Conservation (phyloP, 1,140 invertebrate species). For the Danaus plexippus region DNA sequence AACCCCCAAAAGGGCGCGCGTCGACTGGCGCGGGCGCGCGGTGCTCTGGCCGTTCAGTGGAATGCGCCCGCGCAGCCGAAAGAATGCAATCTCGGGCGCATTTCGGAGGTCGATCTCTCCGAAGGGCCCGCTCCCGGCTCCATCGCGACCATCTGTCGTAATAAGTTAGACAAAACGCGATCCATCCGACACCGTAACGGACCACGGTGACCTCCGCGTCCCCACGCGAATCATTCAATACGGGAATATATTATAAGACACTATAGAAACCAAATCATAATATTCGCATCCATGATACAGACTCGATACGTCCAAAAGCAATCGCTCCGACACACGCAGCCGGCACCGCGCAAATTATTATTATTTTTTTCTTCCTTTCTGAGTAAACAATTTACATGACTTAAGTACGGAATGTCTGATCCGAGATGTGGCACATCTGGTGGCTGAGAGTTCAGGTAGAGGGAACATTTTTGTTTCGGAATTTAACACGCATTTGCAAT, state of each 20-base stretch:
- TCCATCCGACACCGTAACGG: constrained; percentile 53
- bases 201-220: constrained; percentile 47
- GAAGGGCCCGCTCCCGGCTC: constrained; percentile 60
- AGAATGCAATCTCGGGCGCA: constrained; percentile 71
- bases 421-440: constrained; percentile 39
- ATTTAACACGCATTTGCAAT: constrained; percentile 65
- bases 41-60: constrained; percentile 59
- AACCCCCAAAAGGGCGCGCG: constrained; percentile 71
- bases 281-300: constrained; percentile 8
- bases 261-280: too few relatives aligned
- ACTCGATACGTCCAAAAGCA: constrained; percentile 48
- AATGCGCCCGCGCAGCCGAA: constrained; percentile 70
- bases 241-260: not conserved
- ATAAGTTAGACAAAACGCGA: constrained; percentile 60
- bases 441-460: constrained; percentile 53
- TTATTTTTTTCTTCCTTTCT: constrained; percentile 66
- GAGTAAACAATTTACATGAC: constrained; percentile 61
- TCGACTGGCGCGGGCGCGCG: constrained; percentile 64
- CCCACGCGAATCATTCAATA: constrained; percentile 53
- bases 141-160: constrained; percentile 63
- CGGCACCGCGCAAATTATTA: constrained; percentile 36
- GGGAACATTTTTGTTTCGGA: constrained; percentile 62
- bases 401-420: constrained; percentile 38
- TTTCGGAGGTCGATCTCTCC: constrained; percentile 70
- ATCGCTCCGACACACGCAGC: constrained; percentile 28